These are phyloP conservation scores for Barbus barbus DNA, from an alignment of 2,113 vertebrate species.

Conservation along the genomic window DNA sequence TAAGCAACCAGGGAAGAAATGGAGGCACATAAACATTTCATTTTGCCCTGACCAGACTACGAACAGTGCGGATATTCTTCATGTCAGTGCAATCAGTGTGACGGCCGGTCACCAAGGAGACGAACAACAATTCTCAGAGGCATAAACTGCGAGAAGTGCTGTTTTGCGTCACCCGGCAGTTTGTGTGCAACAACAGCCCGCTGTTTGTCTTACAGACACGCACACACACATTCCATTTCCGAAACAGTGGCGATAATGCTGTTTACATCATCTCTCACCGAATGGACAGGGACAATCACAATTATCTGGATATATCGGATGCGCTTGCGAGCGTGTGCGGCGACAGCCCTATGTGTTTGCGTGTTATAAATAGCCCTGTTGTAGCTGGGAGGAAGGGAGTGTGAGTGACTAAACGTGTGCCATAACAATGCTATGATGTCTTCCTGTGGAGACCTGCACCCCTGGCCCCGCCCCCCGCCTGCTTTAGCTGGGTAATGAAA, in stretches of 20 bases:
- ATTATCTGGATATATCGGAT: slow-evolving; percentile 52
- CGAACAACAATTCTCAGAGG: slow-evolving; percentile 15
- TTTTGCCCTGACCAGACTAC: not conserved
- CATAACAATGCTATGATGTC: slow-evolving; percentile 76
- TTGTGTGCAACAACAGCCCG: not conserved
- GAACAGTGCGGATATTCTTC: not conserved
- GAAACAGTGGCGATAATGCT: slow-evolving; percentile 27
- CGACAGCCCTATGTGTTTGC: slow-evolving; percentile 46
- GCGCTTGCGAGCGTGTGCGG: slow-evolving; percentile 24
- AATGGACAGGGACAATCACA: slow-evolving; percentile 50
- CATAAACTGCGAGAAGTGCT: not conserved
- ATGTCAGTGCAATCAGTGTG: not conserved
- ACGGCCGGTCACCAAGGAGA: not conserved
- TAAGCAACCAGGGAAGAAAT: not conserved
- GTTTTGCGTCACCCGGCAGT: not conserved
- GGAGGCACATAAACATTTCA: not conserved
- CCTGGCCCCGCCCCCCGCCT: slow-evolving; percentile 59
- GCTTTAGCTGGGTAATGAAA: slow-evolving; percentile 81
- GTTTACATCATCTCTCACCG: slow-evolving; percentile 48
- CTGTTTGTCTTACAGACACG: not conserved
- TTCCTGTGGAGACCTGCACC: slow-evolving; percentile 68
- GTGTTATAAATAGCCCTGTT: slow-evolving; percentile 54
- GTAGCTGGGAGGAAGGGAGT: not conserved
- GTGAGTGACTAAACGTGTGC: slow-evolving; percentile 45
- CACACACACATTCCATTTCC: slow-evolving; percentile 15